Evolutionary conservation across 2,113 vertebrate species (phyloP).

Genomic region (Sorex fumeus): DNA sequence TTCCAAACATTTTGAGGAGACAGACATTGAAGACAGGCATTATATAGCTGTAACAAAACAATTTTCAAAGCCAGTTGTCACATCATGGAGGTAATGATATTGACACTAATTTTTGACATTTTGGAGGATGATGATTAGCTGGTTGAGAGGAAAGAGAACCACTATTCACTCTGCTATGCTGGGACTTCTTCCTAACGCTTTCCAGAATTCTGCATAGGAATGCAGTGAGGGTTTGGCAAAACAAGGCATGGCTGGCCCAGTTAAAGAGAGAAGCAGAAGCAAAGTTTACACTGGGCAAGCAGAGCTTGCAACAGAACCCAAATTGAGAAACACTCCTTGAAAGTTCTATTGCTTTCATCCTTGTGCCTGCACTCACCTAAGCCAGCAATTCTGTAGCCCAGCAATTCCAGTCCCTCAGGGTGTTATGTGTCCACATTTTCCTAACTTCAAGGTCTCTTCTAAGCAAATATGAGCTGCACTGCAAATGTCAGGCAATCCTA

Average conservation of each 20-base stretch:
- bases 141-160: not conserved
- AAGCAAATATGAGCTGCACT: not conserved
- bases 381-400: not conserved
- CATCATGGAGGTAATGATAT: not conserved
- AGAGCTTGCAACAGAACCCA: not conserved
- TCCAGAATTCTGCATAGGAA: not conserved
- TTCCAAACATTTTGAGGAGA: not conserved
- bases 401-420: not conserved
- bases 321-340: not conserved
- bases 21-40: not conserved
- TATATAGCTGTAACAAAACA: not conserved
- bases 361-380: not conserved
- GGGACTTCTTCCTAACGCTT: not conserved
- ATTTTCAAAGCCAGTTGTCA: not conserved
- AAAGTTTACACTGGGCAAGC: not conserved
- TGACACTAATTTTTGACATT: slow-evolving; percentile 23
- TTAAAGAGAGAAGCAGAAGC: slow-evolving; percentile 1
- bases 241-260: not conserved
- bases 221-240: not conserved
- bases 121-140: not conserved
- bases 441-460: not conserved
- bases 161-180: not conserved
- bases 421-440: not conserved
- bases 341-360: not conserved
- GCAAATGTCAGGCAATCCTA: not conserved